Conservation (phyloP, 2,888 invertebrate genomes). For the Notodonta ziczac region DNA sequence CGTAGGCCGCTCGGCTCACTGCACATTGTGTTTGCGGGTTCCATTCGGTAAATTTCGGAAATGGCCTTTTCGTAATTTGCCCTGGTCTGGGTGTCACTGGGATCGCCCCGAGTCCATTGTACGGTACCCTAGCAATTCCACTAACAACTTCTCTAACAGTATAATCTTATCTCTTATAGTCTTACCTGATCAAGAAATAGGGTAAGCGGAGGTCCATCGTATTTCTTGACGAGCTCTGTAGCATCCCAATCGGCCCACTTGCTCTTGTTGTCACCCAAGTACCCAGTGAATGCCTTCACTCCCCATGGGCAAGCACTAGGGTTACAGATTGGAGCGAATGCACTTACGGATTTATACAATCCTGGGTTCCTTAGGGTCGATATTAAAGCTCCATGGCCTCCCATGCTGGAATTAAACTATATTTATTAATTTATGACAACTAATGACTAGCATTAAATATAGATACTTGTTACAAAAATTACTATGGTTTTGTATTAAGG, state of each 20-base stretch:
- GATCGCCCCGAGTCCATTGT: too few species aligned
- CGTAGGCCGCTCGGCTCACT: too few species aligned
- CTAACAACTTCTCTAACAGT: too few species aligned
- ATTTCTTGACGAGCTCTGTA: constrained; percentile 90
- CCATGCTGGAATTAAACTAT: constrained; percentile 90
- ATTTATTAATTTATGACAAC: neutral
- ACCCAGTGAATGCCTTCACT: constrained; percentile 92
- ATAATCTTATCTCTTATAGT: neutral
- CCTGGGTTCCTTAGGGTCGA: constrained; percentile 96
- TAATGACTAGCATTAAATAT: too few species aligned
- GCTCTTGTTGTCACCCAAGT: constrained; percentile 88
- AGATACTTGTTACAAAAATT: too few species aligned
- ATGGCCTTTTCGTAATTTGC: too few species aligned
- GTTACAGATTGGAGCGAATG: constrained; percentile 97
- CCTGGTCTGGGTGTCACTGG: too few species aligned
- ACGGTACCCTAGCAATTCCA: too few species aligned
- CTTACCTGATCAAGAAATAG: constrained; percentile 95
- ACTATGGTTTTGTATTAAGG: too few species aligned
- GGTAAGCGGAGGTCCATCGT: constrained; percentile 92
- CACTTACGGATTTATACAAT: constrained; percentile 94
- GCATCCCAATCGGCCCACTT: constrained; percentile 96
- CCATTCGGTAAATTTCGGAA: too few species aligned
- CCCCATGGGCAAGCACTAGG: constrained; percentile 95
- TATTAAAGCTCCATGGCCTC: constrained; percentile 97
- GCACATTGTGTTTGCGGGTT: too few species aligned